These are phyloP conservation scores for Galeruca laticollis DNA, from an alignment of 2,888 invertebrate species.

Conservation along the genomic window DNA sequence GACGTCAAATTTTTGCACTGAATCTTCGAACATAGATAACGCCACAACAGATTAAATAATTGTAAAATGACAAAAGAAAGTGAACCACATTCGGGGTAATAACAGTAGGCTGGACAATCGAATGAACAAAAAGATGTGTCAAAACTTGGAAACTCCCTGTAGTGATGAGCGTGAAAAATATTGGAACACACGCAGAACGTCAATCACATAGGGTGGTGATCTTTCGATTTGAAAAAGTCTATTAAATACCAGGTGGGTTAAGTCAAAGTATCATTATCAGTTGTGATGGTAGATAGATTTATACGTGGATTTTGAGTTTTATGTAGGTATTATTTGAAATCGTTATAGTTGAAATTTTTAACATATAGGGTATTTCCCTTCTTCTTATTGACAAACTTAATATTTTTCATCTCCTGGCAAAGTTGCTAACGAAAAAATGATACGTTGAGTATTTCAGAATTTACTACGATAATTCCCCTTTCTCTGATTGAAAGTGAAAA, in stretches of 20 bases:
- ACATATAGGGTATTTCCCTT: no score
- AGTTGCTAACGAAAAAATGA: no score
- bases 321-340: no score
- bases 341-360: no score
- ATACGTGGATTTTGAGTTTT: no score
- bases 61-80: constrained; percentile 44
- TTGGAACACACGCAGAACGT: constrained; percentile 38
- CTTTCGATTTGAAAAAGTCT: constrained; percentile 1
- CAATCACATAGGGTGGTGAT: constrained; percentile 12
- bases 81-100: constrained; percentile 44
- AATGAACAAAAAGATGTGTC: constrained; percentile 42
- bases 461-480: no score
- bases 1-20: constrained; percentile 42
- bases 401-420: no score
- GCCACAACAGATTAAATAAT: constrained; percentile 35
- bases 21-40: constrained; percentile 35
- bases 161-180: constrained; percentile 19
- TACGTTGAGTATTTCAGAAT: no score
- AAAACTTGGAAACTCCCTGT: constrained; percentile 33
- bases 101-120: constrained; percentile 40
- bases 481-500: no score
- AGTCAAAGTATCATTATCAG: neutral
- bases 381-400: no score
- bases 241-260: constrained; percentile 20
- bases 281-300: neutral